These are phyloP conservation scores for Melanocharis versteri DNA, from an alignment of 2,113 vertebrate genomes.

Conservation along the genomic window DNA sequence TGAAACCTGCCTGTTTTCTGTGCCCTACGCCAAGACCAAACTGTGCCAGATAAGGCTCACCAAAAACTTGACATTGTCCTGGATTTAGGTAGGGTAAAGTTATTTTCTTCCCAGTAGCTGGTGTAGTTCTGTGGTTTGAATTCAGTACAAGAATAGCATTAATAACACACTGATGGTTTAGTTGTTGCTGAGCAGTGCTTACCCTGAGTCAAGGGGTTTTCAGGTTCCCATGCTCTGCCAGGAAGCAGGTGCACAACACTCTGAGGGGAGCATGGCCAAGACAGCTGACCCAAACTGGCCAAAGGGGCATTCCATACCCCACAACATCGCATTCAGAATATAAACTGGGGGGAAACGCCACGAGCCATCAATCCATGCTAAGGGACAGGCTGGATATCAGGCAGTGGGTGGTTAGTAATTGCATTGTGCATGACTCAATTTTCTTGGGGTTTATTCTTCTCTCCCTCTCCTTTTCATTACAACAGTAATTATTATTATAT, in stretches of 20 bases:
- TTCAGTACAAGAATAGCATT: neutral
- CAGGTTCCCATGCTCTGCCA: neutral
- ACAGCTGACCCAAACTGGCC: neutral
- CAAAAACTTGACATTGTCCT: neutral
- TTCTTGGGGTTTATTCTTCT: neutral
- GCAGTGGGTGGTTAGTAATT: no score
- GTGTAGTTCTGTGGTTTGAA: neutral
- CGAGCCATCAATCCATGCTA: neutral
- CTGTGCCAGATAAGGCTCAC: neutral
- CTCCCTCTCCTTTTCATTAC: neutral
- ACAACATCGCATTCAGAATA: neutral
- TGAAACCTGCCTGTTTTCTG: neutral
- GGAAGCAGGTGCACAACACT: neutral
- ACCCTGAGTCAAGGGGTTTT: neutral
- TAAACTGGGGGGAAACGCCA: neutral
- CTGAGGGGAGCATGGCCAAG: neutral
- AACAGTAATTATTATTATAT: neutral
- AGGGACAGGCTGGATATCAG: neutral
- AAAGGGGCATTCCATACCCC: neutral
- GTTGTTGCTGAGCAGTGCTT: neutral
- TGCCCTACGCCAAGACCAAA: neutral
- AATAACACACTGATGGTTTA: neutral
- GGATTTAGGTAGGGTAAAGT: neutral
- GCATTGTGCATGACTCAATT: neutral
- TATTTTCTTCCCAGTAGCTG: neutral